Percentiles rank a stretch among this genome's conserved stretches.
Conservation (phyloP, 1,140 invertebrate genomes). For the Nomia melanderi region DNA sequence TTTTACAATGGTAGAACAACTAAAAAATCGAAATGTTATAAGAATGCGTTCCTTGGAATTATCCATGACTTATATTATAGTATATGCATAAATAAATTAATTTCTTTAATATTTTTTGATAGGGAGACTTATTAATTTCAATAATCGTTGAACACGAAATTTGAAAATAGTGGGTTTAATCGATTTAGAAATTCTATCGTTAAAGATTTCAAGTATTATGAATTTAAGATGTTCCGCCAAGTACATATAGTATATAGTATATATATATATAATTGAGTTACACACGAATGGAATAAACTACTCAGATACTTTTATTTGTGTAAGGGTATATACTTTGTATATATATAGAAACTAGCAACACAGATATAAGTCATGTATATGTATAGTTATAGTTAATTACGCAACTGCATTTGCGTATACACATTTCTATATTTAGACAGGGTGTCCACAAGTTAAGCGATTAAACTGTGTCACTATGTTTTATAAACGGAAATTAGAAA, state of each 20-base stretch:
- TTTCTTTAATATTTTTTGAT: too few relatives aligned
- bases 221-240: neutral
- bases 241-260: neutral
- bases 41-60: too few relatives aligned
- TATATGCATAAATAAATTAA: too few relatives aligned
- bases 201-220: neutral
- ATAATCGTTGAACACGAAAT: too few relatives aligned
- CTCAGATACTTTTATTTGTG: neutral
- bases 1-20: too few relatives aligned
- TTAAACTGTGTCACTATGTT: too few relatives aligned
- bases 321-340: neutral
- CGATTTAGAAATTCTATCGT: too few relatives aligned
- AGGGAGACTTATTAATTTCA: too few relatives aligned
- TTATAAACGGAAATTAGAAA: neutral
- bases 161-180: too few relatives aligned
- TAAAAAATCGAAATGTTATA: too few relatives aligned
- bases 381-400: constrained; percentile 18
- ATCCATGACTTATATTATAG: too few relatives aligned
- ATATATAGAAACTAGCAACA: neutral
- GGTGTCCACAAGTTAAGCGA: neutral
- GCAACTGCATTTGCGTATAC: neutral
- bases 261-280: neutral
- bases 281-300: neutral
- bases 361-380: neutral
- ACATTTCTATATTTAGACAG: neutral